Evolutionary conservation across 2,797 vertebrate genomes (phyloP), one percentile per base, ranked within the genome.

Genomic region (Cyprinodon diabolis): DNA sequence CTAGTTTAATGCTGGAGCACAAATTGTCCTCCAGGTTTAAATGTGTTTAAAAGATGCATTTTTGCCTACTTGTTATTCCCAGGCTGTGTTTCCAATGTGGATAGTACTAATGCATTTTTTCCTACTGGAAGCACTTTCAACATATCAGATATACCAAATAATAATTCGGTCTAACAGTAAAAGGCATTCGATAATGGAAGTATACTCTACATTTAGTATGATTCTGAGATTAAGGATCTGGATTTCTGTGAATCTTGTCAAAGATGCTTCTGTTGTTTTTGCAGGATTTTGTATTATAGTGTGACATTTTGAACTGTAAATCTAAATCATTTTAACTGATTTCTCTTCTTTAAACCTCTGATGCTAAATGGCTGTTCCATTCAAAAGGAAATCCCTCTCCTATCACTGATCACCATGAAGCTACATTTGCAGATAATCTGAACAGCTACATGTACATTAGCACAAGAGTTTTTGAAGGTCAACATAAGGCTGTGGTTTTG

Each of bases 1-100:
- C 43, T 51, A 65, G 60, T 80, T 30, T 81, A 56, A 30, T 62
- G 71, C 45, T 57, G 37, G 55, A 57, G 55, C 7, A 11, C 19
- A 57, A 69, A 68, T 51, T 68, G 58, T 72, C 40, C 54, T 52
- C 66, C 47, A 68, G 30, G 15, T 55, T 37, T 37, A n/a, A 37
- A 55, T 52, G 25, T n/a, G 49, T 54, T 54, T 52, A 51, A 67
- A 51, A 35, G 40, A 5, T 56, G 6, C n/a, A 1, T 47, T 55
- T 13, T 30, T 21, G 7, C 19, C 19, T 52, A 15, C 25, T 62
- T 62, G 5, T 2, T 68, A 9, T 68, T 19, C 51, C 37, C 52
- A 7, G 19, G 30, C 45, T 65, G 37, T 4, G 43, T 6, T 23
- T 23, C 5, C 43, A 15, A 47, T 4, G 12, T 15, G n/a, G 62